These are phyloP conservation scores for Microctonus brassicae DNA, from an alignment of 2,888 invertebrate species.

Conservation along the genomic window DNA sequence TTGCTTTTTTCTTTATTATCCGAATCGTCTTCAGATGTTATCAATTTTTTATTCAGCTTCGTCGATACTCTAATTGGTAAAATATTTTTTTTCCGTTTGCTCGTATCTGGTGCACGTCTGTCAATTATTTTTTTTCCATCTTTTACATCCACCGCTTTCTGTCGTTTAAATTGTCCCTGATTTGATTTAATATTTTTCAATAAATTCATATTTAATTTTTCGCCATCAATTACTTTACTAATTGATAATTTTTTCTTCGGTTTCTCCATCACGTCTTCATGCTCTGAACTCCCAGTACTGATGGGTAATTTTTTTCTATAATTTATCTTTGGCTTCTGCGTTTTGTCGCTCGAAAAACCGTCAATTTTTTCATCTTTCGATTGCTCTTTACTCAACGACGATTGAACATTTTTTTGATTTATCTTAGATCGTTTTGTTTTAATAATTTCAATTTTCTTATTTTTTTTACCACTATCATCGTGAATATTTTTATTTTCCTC, in stretches of 20 bases:
- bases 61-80: slow-evolving; percentile 21
- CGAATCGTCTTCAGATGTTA: slow-evolving; percentile 25
- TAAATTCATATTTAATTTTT: slow-evolving; percentile 40
- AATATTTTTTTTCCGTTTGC: slow-evolving; percentile 33
- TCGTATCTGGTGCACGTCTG: slow-evolving; percentile 5
- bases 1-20: slow-evolving; percentile 25
- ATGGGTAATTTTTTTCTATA: slow-evolving; percentile 50
- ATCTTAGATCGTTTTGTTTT: slow-evolving; percentile 45
- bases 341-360: slow-evolving; percentile 32
- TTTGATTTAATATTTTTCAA: slow-evolving; percentile 14
- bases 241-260: slow-evolving; percentile 36
- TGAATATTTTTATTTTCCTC: slow-evolving; percentile 35
- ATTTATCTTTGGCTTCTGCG: slow-evolving; percentile 47
- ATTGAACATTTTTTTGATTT: slow-evolving; percentile 32
- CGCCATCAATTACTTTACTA: slow-evolving; percentile 28
- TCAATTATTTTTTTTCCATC: slow-evolving; percentile 37
- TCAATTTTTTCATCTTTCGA: slow-evolving; percentile 32
- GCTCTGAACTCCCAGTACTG: slow-evolving; percentile 59
- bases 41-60: slow-evolving; percentile 33
- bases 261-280: slow-evolving; percentile 53
- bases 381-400: slow-evolving; percentile 38
- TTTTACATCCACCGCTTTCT: slow-evolving; percentile 43
- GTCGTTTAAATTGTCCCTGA: slow-evolving; percentile 47
- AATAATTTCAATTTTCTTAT: slow-evolving; percentile 34
- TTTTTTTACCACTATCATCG: slow-evolving; percentile 35